Conservation (phyloP, 1,140 invertebrate species). For the Heterodera schachtii region DNA sequence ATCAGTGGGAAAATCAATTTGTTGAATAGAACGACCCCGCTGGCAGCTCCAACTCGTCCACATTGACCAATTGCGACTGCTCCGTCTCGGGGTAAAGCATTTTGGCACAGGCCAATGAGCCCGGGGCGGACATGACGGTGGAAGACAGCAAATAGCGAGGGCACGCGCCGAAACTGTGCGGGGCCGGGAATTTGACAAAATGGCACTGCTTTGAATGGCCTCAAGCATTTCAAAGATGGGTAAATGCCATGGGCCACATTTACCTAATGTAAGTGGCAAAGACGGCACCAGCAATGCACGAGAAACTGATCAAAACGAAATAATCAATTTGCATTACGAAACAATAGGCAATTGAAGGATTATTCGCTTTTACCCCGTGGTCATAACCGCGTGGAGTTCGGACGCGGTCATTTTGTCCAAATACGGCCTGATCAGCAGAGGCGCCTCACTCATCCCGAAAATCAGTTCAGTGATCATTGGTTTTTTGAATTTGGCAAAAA, state of each 20-base stretch:
- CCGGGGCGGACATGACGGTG: conserved; percentile 62
- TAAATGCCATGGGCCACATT: not conserved
- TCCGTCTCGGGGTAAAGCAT: conserved; percentile 67
- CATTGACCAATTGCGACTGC: conserved; percentile 72
- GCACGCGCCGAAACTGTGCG: conserved; percentile 77
- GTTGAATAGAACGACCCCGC: conserved; percentile 41
- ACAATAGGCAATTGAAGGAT: not conserved
- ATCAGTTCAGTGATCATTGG: too few species aligned
- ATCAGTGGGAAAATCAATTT: too few species aligned
- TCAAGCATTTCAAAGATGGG: too few species aligned
- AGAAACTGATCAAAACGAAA: conserved; percentile 70
- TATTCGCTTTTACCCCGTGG: conserved; percentile 72
- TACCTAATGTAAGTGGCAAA: conserved; percentile 83
- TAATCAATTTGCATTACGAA: not conserved
- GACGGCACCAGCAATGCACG: conserved; percentile 88
- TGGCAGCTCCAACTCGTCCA: conserved; percentile 59
- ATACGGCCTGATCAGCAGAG: conserved; percentile 84
- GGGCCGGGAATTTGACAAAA: not conserved
- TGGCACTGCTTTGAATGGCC: too few species aligned
- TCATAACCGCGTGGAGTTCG: conserved; percentile 88
- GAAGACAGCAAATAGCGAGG: conserved; percentile 70
- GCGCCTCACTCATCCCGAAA: conserved; percentile 82
- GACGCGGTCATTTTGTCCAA: conserved; percentile 77
- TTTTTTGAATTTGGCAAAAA: too few species aligned
- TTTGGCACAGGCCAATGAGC: conserved; percentile 59